These are phyloP conservation scores for Cylindroiulus punctatus DNA, from an alignment of 2,888 invertebrate species.

Conservation along the genomic window DNA sequence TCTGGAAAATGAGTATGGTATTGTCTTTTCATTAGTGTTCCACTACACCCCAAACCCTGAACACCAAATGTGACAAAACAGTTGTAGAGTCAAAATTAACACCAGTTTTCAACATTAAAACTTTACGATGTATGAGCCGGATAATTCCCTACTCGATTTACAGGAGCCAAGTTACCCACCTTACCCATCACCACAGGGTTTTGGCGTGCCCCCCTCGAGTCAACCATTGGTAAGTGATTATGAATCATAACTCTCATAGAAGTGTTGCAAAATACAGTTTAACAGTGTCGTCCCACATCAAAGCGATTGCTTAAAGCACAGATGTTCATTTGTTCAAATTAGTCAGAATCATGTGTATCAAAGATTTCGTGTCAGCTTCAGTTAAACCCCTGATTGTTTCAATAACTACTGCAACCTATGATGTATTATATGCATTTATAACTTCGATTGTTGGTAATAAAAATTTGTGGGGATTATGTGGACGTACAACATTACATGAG, in stretches of 20 bases:
- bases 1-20: neutral
- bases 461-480: too few species aligned
- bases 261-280: neutral
- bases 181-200: neutral
- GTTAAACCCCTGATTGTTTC: too few species aligned
- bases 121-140: conserved; percentile 1
- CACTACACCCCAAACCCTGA: neutral
- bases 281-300: too few species aligned
- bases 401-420: too few species aligned
- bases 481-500: too few species aligned
- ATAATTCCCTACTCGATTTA: neutral
- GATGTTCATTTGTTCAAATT: too few species aligned
- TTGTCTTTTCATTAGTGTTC: conserved; percentile 30
- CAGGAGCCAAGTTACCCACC: neutral
- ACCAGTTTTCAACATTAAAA: neutral
- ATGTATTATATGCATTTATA: too few species aligned
- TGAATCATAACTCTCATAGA: neutral
- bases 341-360: too few species aligned
- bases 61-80: neutral
- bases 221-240: neutral
- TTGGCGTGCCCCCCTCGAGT: neutral
- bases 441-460: too few species aligned
- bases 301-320: too few species aligned
- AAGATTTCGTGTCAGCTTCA: too few species aligned
- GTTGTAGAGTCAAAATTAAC: neutral